Conservation (phyloP, 1,140 invertebrate species). For the Protaetia brevitarsis region DNA sequence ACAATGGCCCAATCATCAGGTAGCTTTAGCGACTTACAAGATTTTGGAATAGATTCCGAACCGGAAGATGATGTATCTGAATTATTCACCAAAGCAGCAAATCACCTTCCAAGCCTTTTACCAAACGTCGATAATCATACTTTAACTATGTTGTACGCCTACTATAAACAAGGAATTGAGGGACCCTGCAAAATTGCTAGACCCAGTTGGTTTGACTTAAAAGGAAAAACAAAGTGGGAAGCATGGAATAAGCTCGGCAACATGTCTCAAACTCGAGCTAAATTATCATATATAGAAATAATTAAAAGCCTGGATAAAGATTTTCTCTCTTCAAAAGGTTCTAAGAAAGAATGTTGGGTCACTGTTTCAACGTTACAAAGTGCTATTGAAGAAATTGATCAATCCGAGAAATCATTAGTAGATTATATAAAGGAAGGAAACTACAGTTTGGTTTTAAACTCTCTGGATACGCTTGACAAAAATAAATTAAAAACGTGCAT, state of each 20-base stretch:
- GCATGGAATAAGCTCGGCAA: constrained; percentile 78
- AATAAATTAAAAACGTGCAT: constrained; percentile 47
- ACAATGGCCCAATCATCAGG: constrained; percentile 53
- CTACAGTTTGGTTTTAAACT: constrained; percentile 55
- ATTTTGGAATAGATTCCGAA: constrained; percentile 50
- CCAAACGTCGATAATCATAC: constrained; percentile 58
- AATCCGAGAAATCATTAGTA: constrained; percentile 67
- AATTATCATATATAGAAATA: constrained; percentile 71
- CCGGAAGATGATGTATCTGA: constrained; percentile 47
- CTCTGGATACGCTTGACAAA: constrained; percentile 43
- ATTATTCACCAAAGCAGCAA: constrained; percentile 63
- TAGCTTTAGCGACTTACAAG: constrained; percentile 55
- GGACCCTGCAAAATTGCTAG: constrained; percentile 72
- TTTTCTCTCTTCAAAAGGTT: constrained; percentile 46
- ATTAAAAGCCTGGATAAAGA: constrained; percentile 63
- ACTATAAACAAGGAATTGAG: constrained; percentile 82
- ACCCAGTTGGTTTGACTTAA: constrained; percentile 78
- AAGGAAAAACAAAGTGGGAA: constrained; percentile 85
- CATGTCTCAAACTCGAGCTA: constrained; percentile 67
- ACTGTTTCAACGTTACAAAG: constrained; percentile 67
- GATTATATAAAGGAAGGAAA: constrained; percentile 81
- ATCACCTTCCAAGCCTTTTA: constrained; percentile 65
- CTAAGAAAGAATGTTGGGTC: constrained; percentile 57
- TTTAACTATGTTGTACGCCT: constrained; percentile 76
- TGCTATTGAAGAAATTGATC: constrained; percentile 56